These are phyloP conservation scores for Esox lucius DNA, from an alignment of 2,797 vertebrate genomes.

Conservation along the genomic window DNA sequence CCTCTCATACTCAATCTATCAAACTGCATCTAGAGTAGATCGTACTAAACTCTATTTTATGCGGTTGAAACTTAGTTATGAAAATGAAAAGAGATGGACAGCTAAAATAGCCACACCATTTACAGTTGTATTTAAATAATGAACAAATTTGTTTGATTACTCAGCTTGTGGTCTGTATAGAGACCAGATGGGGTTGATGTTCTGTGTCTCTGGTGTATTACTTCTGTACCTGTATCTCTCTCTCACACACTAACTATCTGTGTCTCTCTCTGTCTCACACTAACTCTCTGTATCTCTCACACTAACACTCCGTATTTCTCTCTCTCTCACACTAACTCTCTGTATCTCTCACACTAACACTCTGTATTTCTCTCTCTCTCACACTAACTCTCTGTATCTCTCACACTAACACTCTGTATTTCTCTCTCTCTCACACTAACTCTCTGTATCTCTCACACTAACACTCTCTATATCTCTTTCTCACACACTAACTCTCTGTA, in stretches of 20 bases:
- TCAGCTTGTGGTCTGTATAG: background rate
- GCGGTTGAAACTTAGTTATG: background rate
- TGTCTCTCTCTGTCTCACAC: background rate
- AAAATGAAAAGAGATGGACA: background rate
- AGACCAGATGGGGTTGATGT: background rate
- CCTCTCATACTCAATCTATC: background rate
- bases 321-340: no score
- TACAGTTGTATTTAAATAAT: background rate
- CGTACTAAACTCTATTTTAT: background rate
- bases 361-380: no score
- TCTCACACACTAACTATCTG: background rate
- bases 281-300: no score
- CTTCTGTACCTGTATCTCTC: background rate
- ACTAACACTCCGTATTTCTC: no score
- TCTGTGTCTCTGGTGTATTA: background rate
- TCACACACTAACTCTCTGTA: no score
- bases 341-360: no score
- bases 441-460: no score
- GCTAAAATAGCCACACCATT: background rate
- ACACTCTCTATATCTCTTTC: no score
- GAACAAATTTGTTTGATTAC: background rate
- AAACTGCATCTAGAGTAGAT: background rate
- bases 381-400: no score
- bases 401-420: no score
- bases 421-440: background rate